These are phyloP conservation scores for Pogonophryne albipinna DNA, from an alignment of 2,797 vertebrate species.

Conservation along the genomic window DNA sequence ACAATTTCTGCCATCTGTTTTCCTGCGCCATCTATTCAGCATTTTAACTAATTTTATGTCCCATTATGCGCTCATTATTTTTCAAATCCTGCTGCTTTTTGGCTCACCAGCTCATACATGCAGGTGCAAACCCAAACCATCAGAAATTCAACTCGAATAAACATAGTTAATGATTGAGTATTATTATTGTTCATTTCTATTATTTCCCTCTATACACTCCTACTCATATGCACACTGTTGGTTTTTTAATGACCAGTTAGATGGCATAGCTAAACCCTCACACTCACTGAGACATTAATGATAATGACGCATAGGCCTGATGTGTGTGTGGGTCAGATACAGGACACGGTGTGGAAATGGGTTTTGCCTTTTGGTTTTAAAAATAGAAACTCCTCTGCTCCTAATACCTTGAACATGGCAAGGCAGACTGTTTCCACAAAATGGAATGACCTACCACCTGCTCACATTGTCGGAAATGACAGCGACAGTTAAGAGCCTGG, in stretches of 20 bases:
- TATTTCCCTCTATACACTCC: neutral
- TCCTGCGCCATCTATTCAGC: slow-evolving; percentile 14
- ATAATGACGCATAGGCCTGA: slow-evolving; percentile 7
- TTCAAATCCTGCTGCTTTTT: slow-evolving; percentile 41
- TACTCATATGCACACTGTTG: neutral
- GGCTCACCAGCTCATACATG: slow-evolving; percentile 20
- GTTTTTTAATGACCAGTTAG: slow-evolving; percentile 45
- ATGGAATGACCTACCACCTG: slow-evolving; percentile 72
- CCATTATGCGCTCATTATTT: slow-evolving; percentile 61
- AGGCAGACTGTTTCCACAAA: slow-evolving; percentile 64
- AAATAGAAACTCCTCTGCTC: slow-evolving; percentile 58
- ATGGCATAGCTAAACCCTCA: slow-evolving; percentile 14
- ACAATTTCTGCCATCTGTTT: slow-evolving; percentile 20
- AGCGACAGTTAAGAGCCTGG: slow-evolving; percentile 56
- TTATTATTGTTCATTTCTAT: slow-evolving; percentile 3
- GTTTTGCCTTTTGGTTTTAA: slow-evolving; percentile 50
- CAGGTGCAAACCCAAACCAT: slow-evolving; percentile 33
- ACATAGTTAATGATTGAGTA: slow-evolving; percentile 28
- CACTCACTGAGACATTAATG: slow-evolving; percentile 33
- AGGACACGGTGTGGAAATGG: slow-evolving; percentile 35
- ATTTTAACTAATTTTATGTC: slow-evolving; percentile 34
- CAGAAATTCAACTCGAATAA: slow-evolving; percentile 33
- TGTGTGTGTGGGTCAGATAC: slow-evolving; percentile 39
- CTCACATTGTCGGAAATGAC: slow-evolving; percentile 71
- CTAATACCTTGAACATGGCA: slow-evolving; percentile 56